phyloP scores from a whole-genome alignment of 64 coral and sea anemone species.

The Acropora tenuis region DNA sequence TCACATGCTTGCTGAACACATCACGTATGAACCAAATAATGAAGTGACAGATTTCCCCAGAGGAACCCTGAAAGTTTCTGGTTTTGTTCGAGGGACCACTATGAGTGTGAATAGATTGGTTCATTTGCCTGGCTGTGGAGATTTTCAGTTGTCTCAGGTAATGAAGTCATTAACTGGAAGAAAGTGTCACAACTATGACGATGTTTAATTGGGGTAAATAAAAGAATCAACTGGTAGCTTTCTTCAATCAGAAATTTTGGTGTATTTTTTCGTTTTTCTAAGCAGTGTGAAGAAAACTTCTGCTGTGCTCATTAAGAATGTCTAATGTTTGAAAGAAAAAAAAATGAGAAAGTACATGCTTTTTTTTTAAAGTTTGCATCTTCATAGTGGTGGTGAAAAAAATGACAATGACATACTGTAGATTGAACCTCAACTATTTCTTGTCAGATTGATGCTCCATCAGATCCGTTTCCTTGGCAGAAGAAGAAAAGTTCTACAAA shows the following conservation, averaged over 20 bases:
- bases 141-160: conserved; percentile 94
- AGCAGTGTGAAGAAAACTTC: no score
- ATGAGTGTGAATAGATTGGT: conserved; percentile 91
- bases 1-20: conserved; percentile 76
- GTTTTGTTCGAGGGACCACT: conserved; percentile 78
- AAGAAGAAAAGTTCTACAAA: conserved; percentile 28
- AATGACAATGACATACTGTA: no score
- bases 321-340: no score
- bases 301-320: no score
- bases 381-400: no score
- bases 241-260: no score
- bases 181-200: no score
- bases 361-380: no score
- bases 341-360: no score
- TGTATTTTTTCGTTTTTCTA: no score
- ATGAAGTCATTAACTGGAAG: not conserved
- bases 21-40: conserved; percentile 68
- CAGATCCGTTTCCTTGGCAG: conserved; percentile 75
- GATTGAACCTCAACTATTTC: not conserved
- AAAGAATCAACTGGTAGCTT: no score
- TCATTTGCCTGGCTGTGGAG: conserved; percentile 91
- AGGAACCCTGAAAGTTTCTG: conserved; percentile 92
- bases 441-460: conserved; percentile 70
- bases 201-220: no score
- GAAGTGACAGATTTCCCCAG: conserved; percentile 17